Base-by-base conservation (phyloP, 1,140 invertebrate species). In the Rhyzopertha dominica region DNA sequence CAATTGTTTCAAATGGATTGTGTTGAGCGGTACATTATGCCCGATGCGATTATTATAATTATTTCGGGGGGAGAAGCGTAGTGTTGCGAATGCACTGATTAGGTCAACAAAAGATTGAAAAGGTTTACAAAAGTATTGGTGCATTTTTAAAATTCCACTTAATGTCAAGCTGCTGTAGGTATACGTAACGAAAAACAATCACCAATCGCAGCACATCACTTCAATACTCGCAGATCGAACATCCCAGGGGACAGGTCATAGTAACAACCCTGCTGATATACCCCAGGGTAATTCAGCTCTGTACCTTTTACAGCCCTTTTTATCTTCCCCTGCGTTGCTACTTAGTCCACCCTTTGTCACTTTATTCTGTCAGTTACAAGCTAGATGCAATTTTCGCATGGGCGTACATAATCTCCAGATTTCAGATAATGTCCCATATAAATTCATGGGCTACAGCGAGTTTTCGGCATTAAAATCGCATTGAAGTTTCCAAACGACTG, bases 1-100 rank as follows among this genome's bases (percentile, higher is more conserved):
- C 53, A 35, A 56, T 56, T 56, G 50, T 56, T 56, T 56, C 46
- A 43, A 56, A 56, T 55, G 49, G 46, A 51, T 52, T 55, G 43
- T 51, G 49, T 42, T 47, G 49, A 51, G 29, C 36, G 43, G 43
- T 36, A 38, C 34, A 38, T 38, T 46, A 46, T 46, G 32, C 24
- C 39, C 43, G 31, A 31, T 34, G 35, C 23, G 42, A 44, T 44
- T 44, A 46, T 39, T 26, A 46, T 39, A 30, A 24, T 39, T n/a
- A n/a, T n/a, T n/a, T n/a, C n/a, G n/a, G n/a, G n/a, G n/a, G n/a
- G n/a, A n/a, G n/a, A n/a, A n/a, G n/a, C n/a, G n/a, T n/a, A n/a
- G n/a, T n/a, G n/a, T n/a, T n/a, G n/a, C n/a, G n/a, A n/a, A n/a
- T n/a, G n/a, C n/a, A n/a, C n/a, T n/a, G n/a, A n/a, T n/a, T n/a